Evolutionary conservation across 2,113 vertebrate species (phyloP).

Genomic region (Nymphicus hollandicus): DNA sequence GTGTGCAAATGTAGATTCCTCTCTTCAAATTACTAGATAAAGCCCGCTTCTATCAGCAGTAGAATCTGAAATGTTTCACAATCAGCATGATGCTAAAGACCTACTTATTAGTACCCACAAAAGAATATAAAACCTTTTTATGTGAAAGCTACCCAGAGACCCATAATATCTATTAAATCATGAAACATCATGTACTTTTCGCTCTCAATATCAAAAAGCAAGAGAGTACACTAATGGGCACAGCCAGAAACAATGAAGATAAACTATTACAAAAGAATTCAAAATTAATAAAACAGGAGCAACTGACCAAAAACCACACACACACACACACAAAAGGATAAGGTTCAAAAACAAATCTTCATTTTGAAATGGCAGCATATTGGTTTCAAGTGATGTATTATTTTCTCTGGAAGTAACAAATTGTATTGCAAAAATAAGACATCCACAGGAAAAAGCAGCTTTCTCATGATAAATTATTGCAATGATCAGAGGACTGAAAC

Average conservation of each 20-base stretch:
- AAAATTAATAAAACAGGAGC: neutral
- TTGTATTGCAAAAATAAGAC: neutral
- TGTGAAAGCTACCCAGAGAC: neutral
- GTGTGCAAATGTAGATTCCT: neutral
- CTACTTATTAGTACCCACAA: neutral
- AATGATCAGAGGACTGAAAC: neutral
- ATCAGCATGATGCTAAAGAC: neutral
- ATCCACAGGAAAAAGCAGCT: neutral
- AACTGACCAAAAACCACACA: neutral
- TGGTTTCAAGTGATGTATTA: neutral
- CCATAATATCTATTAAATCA: neutral
- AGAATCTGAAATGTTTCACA: neutral
- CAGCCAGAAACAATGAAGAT: neutral
- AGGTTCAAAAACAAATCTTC: neutral
- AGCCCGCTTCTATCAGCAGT: neutral
- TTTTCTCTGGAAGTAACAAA: neutral
- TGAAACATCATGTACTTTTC: neutral
- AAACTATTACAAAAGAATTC: neutral
- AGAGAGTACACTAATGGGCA: neutral
- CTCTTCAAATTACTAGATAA: neutral
- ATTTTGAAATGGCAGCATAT: neutral
- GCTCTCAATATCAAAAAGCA: neutral
- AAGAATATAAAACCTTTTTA: neutral
- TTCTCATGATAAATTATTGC: neutral
- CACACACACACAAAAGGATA: neutral